Conservation (phyloP, 2,797 vertebrate species). For the Tiaroga cobitis region DNA sequence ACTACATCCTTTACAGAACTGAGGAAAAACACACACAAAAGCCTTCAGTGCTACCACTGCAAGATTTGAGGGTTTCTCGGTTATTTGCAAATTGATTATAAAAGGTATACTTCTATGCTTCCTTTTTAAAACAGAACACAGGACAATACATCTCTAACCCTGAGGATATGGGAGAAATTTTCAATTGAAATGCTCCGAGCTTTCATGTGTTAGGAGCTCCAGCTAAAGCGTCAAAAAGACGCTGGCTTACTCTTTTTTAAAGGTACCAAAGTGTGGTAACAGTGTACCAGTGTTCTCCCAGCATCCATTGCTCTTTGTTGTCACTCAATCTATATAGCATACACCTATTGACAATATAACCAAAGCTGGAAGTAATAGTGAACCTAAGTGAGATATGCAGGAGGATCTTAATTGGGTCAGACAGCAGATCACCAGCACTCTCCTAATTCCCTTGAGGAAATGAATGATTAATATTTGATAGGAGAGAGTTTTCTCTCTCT, state of each 20-base stretch:
- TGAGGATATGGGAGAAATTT: constrained; percentile 31
- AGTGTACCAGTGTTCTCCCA: constrained; percentile 58
- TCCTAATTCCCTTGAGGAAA: constrained; percentile 65
- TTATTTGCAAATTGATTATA: constrained; percentile 27
- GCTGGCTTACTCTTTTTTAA: neutral
- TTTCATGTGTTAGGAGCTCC: constrained; percentile 17
- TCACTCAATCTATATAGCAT: constrained; percentile 51
- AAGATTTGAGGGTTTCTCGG: neutral
- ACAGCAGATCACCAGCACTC: constrained; percentile 69
- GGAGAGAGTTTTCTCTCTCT: constrained; percentile 61
- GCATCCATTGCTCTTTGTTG: constrained; percentile 55
- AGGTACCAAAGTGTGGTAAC: neutral
- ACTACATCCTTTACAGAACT: neutral
- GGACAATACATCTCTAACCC: constrained; percentile 25
- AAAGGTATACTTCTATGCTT: neutral
- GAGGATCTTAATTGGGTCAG: constrained; percentile 75
- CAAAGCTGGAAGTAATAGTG: constrained; percentile 62
- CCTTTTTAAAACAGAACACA: constrained; percentile 30
- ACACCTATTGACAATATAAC: constrained; percentile 52
- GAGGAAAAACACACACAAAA: constrained; percentile 6
- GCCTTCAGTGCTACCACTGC: neutral
- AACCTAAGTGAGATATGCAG: constrained; percentile 53
- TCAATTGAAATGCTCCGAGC: constrained; percentile 26
- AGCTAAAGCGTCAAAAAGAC: neutral
- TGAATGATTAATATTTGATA: constrained; percentile 79